Conservation (phyloP, 2,113 vertebrate genomes). For the Sebastes schlegelii region DNA sequence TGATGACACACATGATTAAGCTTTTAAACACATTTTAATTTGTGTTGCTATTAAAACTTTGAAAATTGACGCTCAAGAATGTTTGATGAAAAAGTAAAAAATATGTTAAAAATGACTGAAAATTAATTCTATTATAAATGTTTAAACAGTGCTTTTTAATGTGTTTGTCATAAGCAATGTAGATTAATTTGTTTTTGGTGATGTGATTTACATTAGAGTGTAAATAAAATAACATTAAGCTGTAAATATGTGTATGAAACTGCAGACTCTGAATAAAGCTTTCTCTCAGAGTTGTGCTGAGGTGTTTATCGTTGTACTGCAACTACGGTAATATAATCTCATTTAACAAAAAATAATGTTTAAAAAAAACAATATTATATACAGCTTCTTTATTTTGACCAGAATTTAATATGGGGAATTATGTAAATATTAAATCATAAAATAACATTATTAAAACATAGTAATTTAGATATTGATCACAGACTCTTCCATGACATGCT, state of each 20-base stretch:
- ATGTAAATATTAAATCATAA: background rate
- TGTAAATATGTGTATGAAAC: conserved; percentile 3
- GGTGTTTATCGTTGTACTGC: background rate
- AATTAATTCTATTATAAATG: background rate
- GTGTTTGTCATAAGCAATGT: background rate
- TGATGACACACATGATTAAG: conserved; percentile 39
- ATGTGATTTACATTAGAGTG: background rate
- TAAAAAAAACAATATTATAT: background rate
- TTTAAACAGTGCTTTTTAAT: conserved; percentile 29
- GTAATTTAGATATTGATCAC: conserved; percentile 20
- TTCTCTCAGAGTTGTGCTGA: background rate
- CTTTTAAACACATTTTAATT: conserved; percentile 27
- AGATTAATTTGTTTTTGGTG: conserved; percentile 4
- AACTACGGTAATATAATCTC: background rate
- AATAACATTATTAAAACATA: conserved; percentile 6
- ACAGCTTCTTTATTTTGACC: background rate
- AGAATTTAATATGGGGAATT: background rate
- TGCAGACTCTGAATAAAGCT: background rate
- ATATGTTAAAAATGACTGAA: conserved; percentile 24
- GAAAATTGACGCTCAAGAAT: conserved; percentile 33
- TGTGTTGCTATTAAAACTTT: conserved; percentile 18
- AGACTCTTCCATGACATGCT: background rate
- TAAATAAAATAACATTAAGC: background rate
- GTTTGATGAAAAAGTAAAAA: conserved; percentile 52
- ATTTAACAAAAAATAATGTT: conserved; percentile 3